Evolutionary conservation across 2,888 invertebrate genomes (phyloP), one percentile per base, ranked within the genome.

Genomic region (Agonum fuliginosum): DNA sequence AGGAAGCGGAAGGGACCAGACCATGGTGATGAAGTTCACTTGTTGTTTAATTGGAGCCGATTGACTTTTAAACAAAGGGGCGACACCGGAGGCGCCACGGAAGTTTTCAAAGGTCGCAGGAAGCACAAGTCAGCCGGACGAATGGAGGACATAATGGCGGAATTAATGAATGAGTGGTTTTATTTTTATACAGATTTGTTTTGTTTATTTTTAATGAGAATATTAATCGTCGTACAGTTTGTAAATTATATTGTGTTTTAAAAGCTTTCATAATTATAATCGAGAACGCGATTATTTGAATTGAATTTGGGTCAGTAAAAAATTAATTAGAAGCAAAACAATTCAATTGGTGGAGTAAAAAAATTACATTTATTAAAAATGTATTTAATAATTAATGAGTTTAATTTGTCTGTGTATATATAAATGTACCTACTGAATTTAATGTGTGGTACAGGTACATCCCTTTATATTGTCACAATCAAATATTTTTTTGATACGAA

Each of bases 41-140:
- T 71, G 71, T 71, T 71, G 51, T 51, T 71, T 71, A 71, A 71
- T 71, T 71, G 34, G 67, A 41, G n/a, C 20, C 71, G 48, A 71
- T 71, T 51, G 71, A 71, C 71, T 71, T 71, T 71, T 71, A 51
- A 71, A 71, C 71, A 71, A 71, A 30, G 41, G 71, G 10, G 30
- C 67, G 22, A 41, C 41, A 67, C 54, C 41, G 41, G 41, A 51
- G 10, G 30, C 67, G 22, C 67, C 41, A 67, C 54, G 67, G 41
- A 62, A 62, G 62, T 62, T 62, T 67, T 37, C n/a, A 67, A 67
- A 67, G 41, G 41, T 67, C 41, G 22, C 12, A 20, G 43, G 34
- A 3, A 8, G 37, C 12, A 3, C n/a, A 46, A 46, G 12, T 46
- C 46, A 46, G 12, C 4, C 46, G 6, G n/a, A 12, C 12, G 6